A percentile compares a stretch with the other conserved stretches of the same genome.
These are phyloP conservation scores for Alectura lathami DNA, from an alignment of 2,113 vertebrate genomes.

Conservation along the genomic window DNA sequence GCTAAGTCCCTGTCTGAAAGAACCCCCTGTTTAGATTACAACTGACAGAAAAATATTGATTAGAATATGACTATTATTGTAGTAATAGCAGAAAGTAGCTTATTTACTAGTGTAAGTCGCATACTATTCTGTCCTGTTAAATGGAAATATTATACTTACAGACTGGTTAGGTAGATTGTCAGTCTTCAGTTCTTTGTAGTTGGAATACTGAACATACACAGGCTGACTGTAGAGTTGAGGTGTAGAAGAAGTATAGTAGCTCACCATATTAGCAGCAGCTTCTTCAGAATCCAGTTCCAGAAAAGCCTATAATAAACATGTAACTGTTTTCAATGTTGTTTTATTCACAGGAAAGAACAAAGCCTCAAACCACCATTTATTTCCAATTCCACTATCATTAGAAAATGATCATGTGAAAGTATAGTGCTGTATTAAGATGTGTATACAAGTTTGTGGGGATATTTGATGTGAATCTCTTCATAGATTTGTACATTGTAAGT, in stretches of 20 bases:
- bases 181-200: conserved; percentile 83
- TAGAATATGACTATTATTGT: not conserved
- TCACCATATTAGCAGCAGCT: conserved; percentile 83
- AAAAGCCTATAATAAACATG: conserved; percentile 81
- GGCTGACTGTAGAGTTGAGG: conserved; percentile 79
- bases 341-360: conserved; percentile 8
- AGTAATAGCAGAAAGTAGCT: not conserved
- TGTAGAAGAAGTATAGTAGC: conserved; percentile 75
- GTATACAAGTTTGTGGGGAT: not conserved
- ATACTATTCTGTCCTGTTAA: not conserved
- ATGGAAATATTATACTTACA: conserved; percentile 76
- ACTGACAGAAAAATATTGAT: not conserved
- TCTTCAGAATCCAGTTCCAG: conserved; percentile 90
- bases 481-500: not conserved
- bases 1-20: not conserved
- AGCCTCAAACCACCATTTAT: not conserved
- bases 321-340: not conserved
- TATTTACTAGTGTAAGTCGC: not conserved
- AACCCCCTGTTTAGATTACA: not conserved
- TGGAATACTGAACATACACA: conserved; percentile 87
- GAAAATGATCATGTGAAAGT: not conserved
- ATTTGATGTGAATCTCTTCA: not conserved
- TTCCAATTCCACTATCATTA: not conserved
- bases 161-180: conserved; percentile 78
- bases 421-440: not conserved